Conservation (phyloP, 2,888 invertebrate species). For the Dynastes grantii region DNA sequence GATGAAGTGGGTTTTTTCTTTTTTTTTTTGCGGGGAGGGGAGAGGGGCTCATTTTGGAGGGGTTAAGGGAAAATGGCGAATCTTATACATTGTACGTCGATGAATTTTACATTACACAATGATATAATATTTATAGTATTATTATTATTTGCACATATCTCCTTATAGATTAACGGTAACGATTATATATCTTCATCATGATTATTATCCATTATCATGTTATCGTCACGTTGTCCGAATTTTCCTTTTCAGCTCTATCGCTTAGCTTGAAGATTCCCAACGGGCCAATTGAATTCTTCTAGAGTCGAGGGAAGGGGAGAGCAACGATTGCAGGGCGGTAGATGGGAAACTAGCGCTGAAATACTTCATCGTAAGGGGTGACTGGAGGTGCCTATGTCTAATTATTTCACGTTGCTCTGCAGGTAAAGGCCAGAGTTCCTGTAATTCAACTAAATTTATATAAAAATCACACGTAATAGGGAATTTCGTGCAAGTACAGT, state of each 20-base stretch:
- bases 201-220: not conserved
- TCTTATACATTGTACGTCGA: conserved; percentile 34
- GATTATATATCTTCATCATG: conserved; percentile 21
- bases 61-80: not conserved
- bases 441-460: conserved; percentile 57
- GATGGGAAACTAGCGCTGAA: conserved; percentile 72
- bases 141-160: conserved; percentile 33
- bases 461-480: conserved; percentile 36
- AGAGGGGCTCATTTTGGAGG: not conserved
- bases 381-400: conserved; percentile 79
- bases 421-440: conserved; percentile 77
- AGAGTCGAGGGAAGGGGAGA: conserved; percentile 74
- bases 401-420: conserved; percentile 81
- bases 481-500: too few species aligned
- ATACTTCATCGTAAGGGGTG: conserved; percentile 76
- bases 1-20: not conserved
- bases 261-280: conserved; percentile 63
- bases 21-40: not conserved
- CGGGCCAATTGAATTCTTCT: conserved; percentile 67
- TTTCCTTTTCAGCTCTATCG: not conserved
- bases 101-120: conserved; percentile 4
- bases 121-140: conserved; percentile 11
- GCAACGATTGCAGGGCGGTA: conserved; percentile 74
- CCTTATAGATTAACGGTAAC: conserved; percentile 15
- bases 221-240: not conserved